These are phyloP conservation scores for Aproaerema taeniolella DNA, from an alignment of 2,888 invertebrate genomes.

Conservation along the genomic window DNA sequence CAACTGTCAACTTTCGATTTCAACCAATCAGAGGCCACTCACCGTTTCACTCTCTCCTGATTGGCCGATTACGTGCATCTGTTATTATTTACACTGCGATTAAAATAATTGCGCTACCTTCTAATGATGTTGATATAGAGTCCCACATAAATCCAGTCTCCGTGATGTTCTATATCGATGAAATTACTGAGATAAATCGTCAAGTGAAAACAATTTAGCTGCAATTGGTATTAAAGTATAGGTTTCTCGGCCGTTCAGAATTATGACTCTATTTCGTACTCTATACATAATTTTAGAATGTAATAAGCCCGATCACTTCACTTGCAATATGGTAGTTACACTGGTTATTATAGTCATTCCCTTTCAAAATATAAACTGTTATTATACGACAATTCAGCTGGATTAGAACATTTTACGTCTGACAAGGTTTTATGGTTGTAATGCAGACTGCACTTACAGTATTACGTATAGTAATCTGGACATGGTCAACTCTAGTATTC, in stretches of 20 bases:
- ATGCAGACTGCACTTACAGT: too few species aligned
- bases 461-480: too few species aligned
- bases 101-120: constrained; percentile 21
- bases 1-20: constrained; percentile 45
- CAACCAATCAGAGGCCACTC: constrained; percentile 36
- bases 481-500: too few species aligned
- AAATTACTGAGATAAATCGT: constrained; percentile 8
- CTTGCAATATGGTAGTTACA: constrained; percentile 2
- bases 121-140: constrained; percentile 14
- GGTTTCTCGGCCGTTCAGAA: not conserved
- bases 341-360: constrained; percentile 6
- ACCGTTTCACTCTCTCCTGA: constrained; percentile 34
- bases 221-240: constrained; percentile 3
- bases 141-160: constrained; percentile 5
- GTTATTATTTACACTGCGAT: constrained; percentile 23
- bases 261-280: constrained; percentile 8
- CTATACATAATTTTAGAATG: constrained; percentile 4
- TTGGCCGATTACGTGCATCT: constrained; percentile 24
- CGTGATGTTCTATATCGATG: constrained; percentile 4
- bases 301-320: not conserved
- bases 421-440: too few species aligned
- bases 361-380: constrained; percentile 8
- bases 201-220: constrained; percentile 7
- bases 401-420: too few species aligned
- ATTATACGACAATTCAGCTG: constrained; percentile 2